Conservation (phyloP, 2,113 vertebrate species). For the Turdus rufiventris region DNA sequence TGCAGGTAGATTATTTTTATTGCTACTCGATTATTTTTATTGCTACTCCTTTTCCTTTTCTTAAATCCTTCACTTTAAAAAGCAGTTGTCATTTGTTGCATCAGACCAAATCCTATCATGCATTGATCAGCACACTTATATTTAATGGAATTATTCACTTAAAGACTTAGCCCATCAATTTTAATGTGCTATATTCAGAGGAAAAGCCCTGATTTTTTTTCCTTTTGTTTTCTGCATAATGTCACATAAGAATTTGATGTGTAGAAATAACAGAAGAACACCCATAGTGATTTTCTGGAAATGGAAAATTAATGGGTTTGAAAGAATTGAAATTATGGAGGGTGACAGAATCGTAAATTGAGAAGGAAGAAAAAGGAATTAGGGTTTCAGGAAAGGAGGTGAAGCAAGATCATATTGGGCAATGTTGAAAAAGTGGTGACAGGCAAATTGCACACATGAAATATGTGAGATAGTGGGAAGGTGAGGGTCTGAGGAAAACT, state of each 20-base stretch:
- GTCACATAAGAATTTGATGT: not conserved
- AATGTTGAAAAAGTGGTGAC: not conserved
- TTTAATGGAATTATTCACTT: not conserved
- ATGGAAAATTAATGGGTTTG: not conserved
- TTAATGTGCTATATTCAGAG: not conserved
- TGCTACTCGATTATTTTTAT: not conserved
- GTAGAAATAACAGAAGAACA: not conserved
- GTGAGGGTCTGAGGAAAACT: not conserved
- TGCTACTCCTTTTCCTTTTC: not conserved
- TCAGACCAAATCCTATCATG: not conserved
- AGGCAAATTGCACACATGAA: not conserved
- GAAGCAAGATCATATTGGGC: not conserved
- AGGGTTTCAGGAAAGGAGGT: not conserved
- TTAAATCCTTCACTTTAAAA: not conserved
- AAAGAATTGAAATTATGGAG: not conserved
- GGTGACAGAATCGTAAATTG: not conserved
- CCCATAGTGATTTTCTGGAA: not conserved
- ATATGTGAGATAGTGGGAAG: not conserved
- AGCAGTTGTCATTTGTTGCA: not conserved
- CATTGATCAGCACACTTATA: not conserved
- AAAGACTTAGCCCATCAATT: not conserved
- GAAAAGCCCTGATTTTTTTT: not conserved
- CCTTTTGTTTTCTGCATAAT: not conserved
- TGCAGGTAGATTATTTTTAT: not conserved
- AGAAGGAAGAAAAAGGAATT: not conserved